These are phyloP conservation scores for Torymus tubicola DNA, from an alignment of 2,888 invertebrate genomes.

Conservation along the genomic window DNA sequence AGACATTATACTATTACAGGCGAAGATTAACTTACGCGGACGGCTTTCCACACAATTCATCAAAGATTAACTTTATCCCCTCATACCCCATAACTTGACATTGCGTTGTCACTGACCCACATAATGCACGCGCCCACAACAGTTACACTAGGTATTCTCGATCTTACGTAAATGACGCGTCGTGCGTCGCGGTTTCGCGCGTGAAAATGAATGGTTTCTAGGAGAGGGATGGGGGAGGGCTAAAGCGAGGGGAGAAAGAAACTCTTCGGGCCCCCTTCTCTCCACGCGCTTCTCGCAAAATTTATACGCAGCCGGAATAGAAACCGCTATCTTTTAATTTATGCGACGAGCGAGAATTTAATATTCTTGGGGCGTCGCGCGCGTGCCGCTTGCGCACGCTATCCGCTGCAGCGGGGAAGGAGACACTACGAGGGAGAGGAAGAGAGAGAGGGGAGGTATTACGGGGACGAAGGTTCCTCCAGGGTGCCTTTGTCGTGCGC, in stretches of 20 bases:
- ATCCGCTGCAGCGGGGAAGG: constrained; percentile 3
- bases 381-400: constrained; percentile 49
- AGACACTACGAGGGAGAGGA: not conserved
- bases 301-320: constrained; percentile 68
- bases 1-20: too few species aligned
- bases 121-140: not conserved
- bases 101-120: too few species aligned
- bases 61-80: too few species aligned
- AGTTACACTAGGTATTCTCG: not conserved
- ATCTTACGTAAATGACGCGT: too few species aligned
- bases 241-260: constrained; percentile 19
- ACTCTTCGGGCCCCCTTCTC: constrained; percentile 16
- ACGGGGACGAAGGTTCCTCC: constrained; percentile 61
- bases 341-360: constrained; percentile 74
- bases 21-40: too few species aligned
- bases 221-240: not conserved
- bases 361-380: constrained; percentile 72
- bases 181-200: constrained; percentile 11
- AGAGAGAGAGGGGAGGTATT: constrained; percentile 31
- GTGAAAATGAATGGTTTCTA: constrained; percentile 37
- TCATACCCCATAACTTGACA: too few species aligned
- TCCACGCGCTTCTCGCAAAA: constrained; percentile 58
- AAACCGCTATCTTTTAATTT: constrained; percentile 75
- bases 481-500: constrained; percentile 64
- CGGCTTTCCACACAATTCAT: too few species aligned